Percentiles rank a stretch among this genome's conserved stretches.
Conservation (phyloP, 2,797 vertebrate species). For the Sebastes iracundus region DNA sequence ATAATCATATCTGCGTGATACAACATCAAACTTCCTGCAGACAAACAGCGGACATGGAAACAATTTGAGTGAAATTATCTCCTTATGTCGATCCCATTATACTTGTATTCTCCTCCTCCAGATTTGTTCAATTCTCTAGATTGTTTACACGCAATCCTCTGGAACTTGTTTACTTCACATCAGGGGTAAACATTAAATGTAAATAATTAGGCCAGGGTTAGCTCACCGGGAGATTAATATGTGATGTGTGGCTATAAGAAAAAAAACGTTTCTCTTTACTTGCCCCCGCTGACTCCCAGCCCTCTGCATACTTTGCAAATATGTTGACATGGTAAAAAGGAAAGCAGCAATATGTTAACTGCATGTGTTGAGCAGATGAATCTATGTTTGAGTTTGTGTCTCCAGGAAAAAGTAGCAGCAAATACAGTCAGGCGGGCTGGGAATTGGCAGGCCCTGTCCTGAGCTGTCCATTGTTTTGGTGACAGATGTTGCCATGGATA, state of each 20-base stretch:
- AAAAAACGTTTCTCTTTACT: constrained; percentile 11
- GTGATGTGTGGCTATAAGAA: background rate
- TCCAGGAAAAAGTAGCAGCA: constrained; percentile 65
- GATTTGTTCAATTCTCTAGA: constrained; percentile 20
- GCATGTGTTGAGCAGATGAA: constrained; percentile 77
- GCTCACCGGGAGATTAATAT: constrained; percentile 9
- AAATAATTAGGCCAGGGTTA: constrained; percentile 29
- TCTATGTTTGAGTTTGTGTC: constrained; percentile 49
- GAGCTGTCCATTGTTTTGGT: constrained; percentile 24
- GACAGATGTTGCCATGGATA: constrained; percentile 47
- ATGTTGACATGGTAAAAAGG: constrained; percentile 25
- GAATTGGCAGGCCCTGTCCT: constrained; percentile 37
- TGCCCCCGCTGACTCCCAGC: background rate
- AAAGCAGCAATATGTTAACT: constrained; percentile 49
- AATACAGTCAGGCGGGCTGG: constrained; percentile 33
- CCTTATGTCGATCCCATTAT: constrained; percentile 33
- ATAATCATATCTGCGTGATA: constrained; percentile 30
- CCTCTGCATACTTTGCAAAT: constrained; percentile 17
- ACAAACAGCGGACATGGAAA: constrained; percentile 55
- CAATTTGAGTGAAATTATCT: constrained; percentile 51
- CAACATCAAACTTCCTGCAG: constrained; percentile 24
- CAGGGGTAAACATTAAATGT: constrained; percentile 33
- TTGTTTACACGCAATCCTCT: constrained; percentile 37
- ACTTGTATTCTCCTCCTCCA: constrained; percentile 4
- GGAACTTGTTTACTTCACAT: constrained; percentile 50